Conservation (phyloP, 2,797 vertebrate species). For the Spinus olivaceus region DNA sequence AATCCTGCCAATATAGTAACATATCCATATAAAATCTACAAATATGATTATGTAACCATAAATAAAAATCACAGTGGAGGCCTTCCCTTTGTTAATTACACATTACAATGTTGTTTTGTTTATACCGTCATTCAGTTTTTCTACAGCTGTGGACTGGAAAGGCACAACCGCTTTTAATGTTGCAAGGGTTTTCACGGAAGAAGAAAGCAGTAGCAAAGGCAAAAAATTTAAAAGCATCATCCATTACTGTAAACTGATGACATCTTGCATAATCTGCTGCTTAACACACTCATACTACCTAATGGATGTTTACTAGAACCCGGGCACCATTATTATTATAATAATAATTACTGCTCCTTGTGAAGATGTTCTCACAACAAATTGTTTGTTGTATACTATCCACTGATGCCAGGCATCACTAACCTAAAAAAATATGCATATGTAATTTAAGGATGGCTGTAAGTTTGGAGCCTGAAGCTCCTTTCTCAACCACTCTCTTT, state of each 20-base stretch:
- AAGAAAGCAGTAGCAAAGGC: neutral
- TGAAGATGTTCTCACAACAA: neutral
- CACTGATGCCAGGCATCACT: neutral
- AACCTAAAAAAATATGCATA: neutral
- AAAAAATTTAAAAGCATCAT: neutral
- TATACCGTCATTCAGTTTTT: neutral
- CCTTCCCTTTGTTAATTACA: neutral
- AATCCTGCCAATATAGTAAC: neutral
- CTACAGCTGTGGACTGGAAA: neutral
- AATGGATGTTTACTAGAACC: neutral
- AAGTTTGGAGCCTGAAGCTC: neutral
- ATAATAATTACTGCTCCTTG: neutral
- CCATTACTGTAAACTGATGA: neutral
- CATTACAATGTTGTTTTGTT: neutral
- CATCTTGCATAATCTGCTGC: neutral
- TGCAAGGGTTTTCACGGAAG: neutral
- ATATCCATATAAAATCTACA: neutral
- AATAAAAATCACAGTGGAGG: neutral
- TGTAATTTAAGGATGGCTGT: neutral
- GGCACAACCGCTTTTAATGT: neutral
- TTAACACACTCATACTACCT: neutral
- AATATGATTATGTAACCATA: neutral
- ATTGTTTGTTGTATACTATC: neutral
- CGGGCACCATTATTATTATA: neutral
- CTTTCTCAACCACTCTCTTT: neutral